phyloP scores from a whole-genome alignment of 2,888 invertebrate species.

The Matsumyia berberina region DNA sequence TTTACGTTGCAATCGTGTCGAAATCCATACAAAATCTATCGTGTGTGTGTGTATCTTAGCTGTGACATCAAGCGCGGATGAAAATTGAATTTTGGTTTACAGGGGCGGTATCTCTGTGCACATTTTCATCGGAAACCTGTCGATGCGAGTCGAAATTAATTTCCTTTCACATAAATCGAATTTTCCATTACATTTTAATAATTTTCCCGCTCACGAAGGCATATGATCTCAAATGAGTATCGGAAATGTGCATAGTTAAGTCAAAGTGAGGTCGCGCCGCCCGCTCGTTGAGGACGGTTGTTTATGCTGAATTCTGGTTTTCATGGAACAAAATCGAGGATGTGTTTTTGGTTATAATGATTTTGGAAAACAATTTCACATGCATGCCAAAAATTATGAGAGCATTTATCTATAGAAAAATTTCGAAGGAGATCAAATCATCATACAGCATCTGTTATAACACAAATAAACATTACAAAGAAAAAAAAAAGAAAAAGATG shows the following conservation, averaged over 20 bases:
- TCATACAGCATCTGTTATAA: too few species aligned
- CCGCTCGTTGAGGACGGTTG: neutral
- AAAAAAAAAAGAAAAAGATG: too few species aligned
- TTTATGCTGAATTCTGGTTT: neutral
- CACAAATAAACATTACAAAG: too few species aligned
- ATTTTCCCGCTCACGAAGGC: slow-evolving; percentile 8
- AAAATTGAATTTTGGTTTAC: neutral
- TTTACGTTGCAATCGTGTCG: slow-evolving; percentile 3
- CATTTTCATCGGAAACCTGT: slow-evolving; percentile 30
- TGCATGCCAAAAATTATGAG: too few species aligned
- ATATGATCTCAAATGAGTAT: slow-evolving; percentile 28
- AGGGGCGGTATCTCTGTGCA: neutral
- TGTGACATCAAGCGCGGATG: neutral
- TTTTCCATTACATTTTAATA: slow-evolving; percentile 37
- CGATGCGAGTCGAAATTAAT: slow-evolving; percentile 30
- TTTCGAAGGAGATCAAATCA: too few species aligned
- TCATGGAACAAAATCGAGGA: neutral
- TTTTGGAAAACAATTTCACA: too few species aligned
- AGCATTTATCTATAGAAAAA: too few species aligned
- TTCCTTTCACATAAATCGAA: slow-evolving; percentile 38
- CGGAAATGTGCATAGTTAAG: slow-evolving; percentile 37
- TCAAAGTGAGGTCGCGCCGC: slow-evolving; percentile 3
- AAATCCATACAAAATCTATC: neutral
- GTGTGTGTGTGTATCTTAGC: too few species aligned
- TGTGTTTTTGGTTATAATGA: neutral